Base-by-base conservation (phyloP, 2,113 vertebrate genomes). In the Sinocyclocheilus anophthalmus region DNA sequence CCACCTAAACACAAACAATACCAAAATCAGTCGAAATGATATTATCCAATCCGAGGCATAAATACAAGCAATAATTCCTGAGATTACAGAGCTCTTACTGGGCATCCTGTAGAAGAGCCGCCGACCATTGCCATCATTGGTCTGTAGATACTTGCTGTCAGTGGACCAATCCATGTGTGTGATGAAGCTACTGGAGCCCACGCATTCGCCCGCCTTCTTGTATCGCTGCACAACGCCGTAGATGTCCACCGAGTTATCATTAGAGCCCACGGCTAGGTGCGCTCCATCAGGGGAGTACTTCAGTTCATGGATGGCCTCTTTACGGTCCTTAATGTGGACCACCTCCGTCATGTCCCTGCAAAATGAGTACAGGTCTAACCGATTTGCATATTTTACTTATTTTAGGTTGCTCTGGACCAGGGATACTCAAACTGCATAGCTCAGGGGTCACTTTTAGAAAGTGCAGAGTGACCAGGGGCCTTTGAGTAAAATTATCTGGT, bases 121-220 rank as follows among this genome's bases (percentile, higher is more conserved):
- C 91, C 94, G 96, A 69, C 97, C 96, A 33, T 93, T 96, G 88
- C 97, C 97, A 67, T 99, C 97, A 83, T 99, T 99, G 75, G 97
- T 98, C 93, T 99, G 98, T 87, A 99, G 93, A 86, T 95, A 96
- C 94, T 97, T 98, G 92, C 97, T 98, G 91, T 99, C 98, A 0
- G 95, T 95, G 85, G 98, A 98, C 98, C 98, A 99, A 91, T 99
- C 98, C 96, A 99, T 96, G 90, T 99, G 98, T 5, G 97, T 99
- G 90, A 99, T 99, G 94, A 99, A 98, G 91, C 97, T 97, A 88
- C 90, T 93, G 70, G 97, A 98, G 86, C 96, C 97, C 69, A 95
- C 85, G 92, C 98, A 99, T 91, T 99, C 98, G 1, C 98, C 97
- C 89, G 97, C 95, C 90, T 98, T 88, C 93, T 97, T 97, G 87